Evolutionary conservation across 2,113 vertebrate genomes (phyloP).

Genomic region (Grammomys dolichurus): DNA sequence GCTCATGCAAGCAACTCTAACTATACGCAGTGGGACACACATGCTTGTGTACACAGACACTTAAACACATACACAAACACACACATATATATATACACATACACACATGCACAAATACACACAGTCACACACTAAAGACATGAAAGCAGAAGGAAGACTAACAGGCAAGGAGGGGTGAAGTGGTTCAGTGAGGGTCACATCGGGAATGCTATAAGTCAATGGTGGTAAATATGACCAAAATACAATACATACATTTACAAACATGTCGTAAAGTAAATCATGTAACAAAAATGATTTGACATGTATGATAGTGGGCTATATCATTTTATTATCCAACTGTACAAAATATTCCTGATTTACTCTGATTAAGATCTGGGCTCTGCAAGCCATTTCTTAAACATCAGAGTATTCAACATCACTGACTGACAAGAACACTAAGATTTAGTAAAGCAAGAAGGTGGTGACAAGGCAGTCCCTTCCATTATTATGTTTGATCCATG

Average conservation of each 20-base stretch:
- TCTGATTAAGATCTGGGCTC: background rate
- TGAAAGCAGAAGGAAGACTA: background rate
- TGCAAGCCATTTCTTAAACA: background rate
- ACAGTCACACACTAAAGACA: background rate
- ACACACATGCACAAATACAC: background rate
- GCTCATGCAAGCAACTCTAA: background rate
- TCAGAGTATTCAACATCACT: background rate
- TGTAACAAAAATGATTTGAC: background rate
- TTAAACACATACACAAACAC: no score
- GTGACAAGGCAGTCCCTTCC: background rate
- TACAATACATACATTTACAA: background rate
- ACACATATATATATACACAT: background rate
- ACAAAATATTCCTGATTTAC: background rate
- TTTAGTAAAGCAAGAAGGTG: background rate
- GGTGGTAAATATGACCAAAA: background rate
- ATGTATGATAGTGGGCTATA: background rate
- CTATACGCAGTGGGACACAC: background rate
- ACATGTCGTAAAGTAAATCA: background rate
- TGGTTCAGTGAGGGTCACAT: background rate
- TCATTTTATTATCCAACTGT: background rate
- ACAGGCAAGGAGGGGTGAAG: background rate
- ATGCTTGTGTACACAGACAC: background rate
- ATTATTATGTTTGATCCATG: background rate
- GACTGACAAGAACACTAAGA: background rate
- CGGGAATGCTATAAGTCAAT: background rate